These are phyloP conservation scores for Hoplodrina blanda DNA, from an alignment of 2,888 invertebrate species.

Conservation along the genomic window DNA sequence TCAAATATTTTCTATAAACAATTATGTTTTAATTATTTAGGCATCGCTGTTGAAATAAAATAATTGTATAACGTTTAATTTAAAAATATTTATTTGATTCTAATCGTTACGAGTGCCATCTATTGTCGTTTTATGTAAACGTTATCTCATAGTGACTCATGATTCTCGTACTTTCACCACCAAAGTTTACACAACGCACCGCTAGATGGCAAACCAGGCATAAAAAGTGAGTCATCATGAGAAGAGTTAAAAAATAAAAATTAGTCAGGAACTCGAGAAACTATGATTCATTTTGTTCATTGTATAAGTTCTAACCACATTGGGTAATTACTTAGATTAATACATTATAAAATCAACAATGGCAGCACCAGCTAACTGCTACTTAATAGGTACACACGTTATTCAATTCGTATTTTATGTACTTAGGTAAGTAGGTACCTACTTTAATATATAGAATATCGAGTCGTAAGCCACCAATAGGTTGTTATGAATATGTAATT, in stretches of 20 bases:
- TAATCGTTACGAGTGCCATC: conserved; percentile 20
- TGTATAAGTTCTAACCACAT: conserved; percentile 34
- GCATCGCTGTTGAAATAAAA: background rate
- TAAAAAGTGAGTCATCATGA: conserved; percentile 27
- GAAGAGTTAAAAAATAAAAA: background rate
- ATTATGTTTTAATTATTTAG: too few species aligned
- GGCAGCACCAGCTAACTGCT: background rate
- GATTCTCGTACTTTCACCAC: conserved; percentile 26
- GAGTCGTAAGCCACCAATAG: background rate
- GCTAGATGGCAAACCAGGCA: conserved; percentile 41
- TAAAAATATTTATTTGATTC: background rate
- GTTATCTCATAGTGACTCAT: conserved; percentile 17
- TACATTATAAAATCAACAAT: conserved; percentile 2
- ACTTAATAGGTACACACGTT: too few species aligned
- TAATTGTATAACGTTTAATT: background rate
- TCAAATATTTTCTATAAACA: too few species aligned
- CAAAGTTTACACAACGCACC: conserved; percentile 8
- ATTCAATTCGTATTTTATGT: too few species aligned
- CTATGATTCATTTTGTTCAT: conserved; percentile 42
- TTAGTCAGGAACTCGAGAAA: too few species aligned
- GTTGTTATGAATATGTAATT: background rate
- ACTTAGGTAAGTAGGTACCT: too few species aligned
- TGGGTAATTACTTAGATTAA: conserved; percentile 31
- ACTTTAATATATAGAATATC: background rate
- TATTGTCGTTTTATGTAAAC: background rate